phyloP scores from a whole-genome alignment of 2,888 invertebrate genomes.

The Crematogaster levior region DNA sequence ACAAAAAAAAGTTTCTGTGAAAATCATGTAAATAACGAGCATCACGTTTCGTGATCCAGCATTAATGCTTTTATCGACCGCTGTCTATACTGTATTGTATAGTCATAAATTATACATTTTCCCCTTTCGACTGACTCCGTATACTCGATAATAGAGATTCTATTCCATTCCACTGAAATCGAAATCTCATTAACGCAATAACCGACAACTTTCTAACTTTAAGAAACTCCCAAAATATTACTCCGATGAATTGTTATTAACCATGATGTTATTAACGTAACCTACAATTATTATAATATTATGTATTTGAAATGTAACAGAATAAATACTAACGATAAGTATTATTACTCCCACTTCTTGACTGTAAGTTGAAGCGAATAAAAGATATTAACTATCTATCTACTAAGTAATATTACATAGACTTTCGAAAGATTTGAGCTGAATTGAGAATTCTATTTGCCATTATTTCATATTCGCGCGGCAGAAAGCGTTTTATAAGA shows the following conservation, averaged over 20 bases:
- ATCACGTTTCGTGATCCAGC: not conserved
- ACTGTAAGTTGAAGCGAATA: no score
- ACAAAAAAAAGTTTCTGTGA: no score
- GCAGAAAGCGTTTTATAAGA: not conserved
- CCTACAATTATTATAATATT: not conserved
- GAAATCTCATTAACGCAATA: not conserved
- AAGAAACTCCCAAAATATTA: not conserved
- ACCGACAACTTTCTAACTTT: not conserved
- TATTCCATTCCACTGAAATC: not conserved
- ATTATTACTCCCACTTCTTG: no score
- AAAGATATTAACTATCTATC: no score
- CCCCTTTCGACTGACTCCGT: not conserved
- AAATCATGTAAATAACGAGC: not conserved
- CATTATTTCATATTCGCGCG: not conserved
- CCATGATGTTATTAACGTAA: not conserved
- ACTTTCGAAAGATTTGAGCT: not conserved
- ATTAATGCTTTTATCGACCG: constrained; percentile 19
- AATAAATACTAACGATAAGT: no score
- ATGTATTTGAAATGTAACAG: not conserved
- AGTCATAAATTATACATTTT: constrained; percentile 34
- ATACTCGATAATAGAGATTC: not conserved
- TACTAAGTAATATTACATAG: not conserved
- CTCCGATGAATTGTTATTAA: not conserved
- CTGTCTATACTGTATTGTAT: constrained; percentile 6
- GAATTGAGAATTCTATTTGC: not conserved